phyloP scores from a whole-genome alignment of 1,140 invertebrate species.

The Drosophila rufa region DNA sequence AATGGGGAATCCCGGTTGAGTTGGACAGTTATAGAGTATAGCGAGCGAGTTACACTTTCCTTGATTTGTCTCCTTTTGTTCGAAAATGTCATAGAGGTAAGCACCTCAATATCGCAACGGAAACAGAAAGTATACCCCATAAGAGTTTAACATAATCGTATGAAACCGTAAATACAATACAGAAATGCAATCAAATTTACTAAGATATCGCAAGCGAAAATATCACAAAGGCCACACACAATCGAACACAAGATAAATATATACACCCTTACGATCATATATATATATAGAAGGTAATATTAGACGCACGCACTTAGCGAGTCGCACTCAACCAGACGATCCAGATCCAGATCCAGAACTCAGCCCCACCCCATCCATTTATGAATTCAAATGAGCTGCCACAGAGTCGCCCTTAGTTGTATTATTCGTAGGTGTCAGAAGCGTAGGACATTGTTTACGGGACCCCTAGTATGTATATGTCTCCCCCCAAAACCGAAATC shows the following conservation, averaged over 20 bases:
- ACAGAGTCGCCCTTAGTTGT: conserved; percentile 27
- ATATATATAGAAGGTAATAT: conserved; percentile 51
- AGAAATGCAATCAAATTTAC: conserved; percentile 76
- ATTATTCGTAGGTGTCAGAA: conserved; percentile 39
- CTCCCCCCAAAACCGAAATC: not conserved
- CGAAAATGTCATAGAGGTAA: conserved; percentile 22
- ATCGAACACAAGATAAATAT: conserved; percentile 47
- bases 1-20: conserved; percentile 11
- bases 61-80: conserved; percentile 38
- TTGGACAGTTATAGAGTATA: conserved; percentile 3
- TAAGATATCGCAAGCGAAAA: conserved; percentile 58
- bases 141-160: conserved; percentile 48
- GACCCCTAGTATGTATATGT: conserved; percentile 36
- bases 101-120: conserved; percentile 51
- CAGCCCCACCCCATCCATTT: conserved; percentile 35
- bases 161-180: conserved; percentile 60
- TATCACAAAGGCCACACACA: conserved; percentile 44
- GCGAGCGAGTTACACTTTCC: conserved; percentile 22
- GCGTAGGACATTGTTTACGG: conserved; percentile 41
- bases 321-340: conserved; percentile 45
- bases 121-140: conserved; percentile 37
- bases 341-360: conserved; percentile 17
- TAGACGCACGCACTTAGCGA: conserved; percentile 73
- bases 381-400: conserved; percentile 2
- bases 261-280: conserved; percentile 37